These are phyloP conservation scores for Dipodomys spectabilis DNA, from an alignment of 2,113 vertebrate genomes.

Conservation along the genomic window DNA sequence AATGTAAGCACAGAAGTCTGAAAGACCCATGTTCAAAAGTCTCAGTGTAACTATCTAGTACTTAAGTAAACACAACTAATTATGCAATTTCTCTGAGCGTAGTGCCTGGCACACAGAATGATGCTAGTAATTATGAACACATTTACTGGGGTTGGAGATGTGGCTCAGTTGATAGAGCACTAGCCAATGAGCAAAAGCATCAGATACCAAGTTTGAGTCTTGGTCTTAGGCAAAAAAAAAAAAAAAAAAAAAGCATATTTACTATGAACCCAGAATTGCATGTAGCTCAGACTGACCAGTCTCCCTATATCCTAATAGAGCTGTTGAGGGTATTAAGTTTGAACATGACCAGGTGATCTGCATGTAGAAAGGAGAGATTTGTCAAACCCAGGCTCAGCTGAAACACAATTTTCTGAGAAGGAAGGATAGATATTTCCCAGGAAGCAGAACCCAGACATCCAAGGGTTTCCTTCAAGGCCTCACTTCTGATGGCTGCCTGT, in stretches of 20 bases:
- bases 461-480: conserved; percentile 54
- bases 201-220: too few relatives aligned
- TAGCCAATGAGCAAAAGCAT: too few relatives aligned
- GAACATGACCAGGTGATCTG: conserved; percentile 16
- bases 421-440: background rate
- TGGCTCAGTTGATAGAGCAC: too few relatives aligned
- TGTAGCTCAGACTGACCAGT: background rate
- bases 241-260: too few relatives aligned
- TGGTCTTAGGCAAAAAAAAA: too few relatives aligned
- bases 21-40: background rate
- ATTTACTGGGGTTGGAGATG: background rate
- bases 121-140: background rate
- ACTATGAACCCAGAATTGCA: conserved; percentile 5
- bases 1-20: background rate
- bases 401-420: conserved; percentile 27
- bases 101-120: background rate
- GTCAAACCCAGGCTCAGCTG: conserved; percentile 18
- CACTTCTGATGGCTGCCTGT: conserved; percentile 54
- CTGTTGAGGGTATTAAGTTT: background rate
- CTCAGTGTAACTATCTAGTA: background rate
- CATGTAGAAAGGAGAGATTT: background rate
- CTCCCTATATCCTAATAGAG: background rate
- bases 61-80: conserved; percentile 16
- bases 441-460: background rate
- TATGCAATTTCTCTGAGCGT: background rate